phyloP scores from a whole-genome alignment of 1,140 invertebrate genomes.

The Apocrypta bakeri region DNA sequence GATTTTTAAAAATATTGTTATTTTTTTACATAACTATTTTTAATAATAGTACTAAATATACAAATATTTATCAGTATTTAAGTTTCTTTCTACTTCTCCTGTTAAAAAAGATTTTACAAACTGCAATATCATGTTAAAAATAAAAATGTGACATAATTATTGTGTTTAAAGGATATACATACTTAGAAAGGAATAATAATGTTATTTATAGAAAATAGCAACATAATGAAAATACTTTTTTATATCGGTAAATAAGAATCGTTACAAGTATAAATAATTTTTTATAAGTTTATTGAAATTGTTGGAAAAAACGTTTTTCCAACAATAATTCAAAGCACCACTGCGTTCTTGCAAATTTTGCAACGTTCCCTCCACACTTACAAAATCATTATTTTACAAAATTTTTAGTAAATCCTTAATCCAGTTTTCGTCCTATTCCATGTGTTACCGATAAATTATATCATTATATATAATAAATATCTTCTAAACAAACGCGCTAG shows the following conservation, averaged over 20 bases:
- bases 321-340: slow-evolving; percentile 49
- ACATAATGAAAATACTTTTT: background rate
- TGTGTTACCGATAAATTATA: slow-evolving; percentile 36
- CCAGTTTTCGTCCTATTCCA: slow-evolving; percentile 32
- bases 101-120: background rate
- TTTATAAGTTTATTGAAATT: slow-evolving; percentile 42
- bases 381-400: slow-evolving; percentile 49
- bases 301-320: slow-evolving; percentile 34
- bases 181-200: background rate
- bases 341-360: slow-evolving; percentile 35
- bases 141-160: no score
- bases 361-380: slow-evolving; percentile 36
- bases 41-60: background rate
- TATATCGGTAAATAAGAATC: slow-evolving; percentile 34
- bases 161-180: no score
- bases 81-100: background rate
- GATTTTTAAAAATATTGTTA: background rate
- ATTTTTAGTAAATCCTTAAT: slow-evolving; percentile 42
- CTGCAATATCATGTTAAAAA: no score
- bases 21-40: background rate
- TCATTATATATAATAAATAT: slow-evolving; percentile 41
- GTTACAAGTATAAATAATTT: slow-evolving; percentile 28
- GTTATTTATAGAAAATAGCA: slow-evolving; percentile 9
- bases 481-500: slow-evolving; percentile 35
- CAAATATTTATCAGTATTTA: background rate